These are phyloP conservation scores for Brachystomella parvula DNA, from an alignment of 1,140 invertebrate genomes.

Conservation along the genomic window DNA sequence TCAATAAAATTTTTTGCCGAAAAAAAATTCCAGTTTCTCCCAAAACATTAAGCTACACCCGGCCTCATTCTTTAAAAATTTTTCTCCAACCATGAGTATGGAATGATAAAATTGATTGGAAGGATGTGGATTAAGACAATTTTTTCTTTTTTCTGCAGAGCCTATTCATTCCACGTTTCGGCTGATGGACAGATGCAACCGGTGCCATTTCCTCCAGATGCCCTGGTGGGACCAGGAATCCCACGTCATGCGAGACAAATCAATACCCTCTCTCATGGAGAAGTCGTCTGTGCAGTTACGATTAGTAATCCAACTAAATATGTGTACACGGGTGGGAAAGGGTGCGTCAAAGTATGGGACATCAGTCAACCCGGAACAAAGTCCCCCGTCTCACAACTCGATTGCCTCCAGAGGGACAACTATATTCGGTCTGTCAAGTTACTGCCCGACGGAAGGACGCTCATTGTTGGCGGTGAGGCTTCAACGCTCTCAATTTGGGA, in stretches of 20 bases:
- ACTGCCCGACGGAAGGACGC: constrained; percentile 76
- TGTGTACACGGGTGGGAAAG: constrained; percentile 82
- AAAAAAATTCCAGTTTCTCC: no score
- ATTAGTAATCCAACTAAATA: constrained; percentile 73
- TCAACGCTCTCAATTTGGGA: constrained; percentile 86
- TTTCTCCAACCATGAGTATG: no score
- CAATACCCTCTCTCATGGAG: constrained; percentile 68
- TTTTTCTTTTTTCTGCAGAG: constrained; percentile 45
- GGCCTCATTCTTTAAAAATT: no score
- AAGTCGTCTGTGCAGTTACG: constrained; percentile 81
- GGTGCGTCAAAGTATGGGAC: constrained; percentile 81
- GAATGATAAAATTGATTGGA: no score
- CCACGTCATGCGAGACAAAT: constrained; percentile 65
- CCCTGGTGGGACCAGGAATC: constrained; percentile 55
- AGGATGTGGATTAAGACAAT: no score
- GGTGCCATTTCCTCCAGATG: constrained; percentile 68
- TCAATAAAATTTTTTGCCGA: no score
- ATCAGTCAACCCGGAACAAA: constrained; percentile 65
- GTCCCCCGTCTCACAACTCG: constrained; percentile 68
- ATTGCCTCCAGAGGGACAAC: constrained; percentile 77
- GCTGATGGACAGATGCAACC: constrained; percentile 64
- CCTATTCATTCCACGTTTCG: constrained; percentile 67
- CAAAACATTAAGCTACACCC: no score
- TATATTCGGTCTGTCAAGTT: constrained; percentile 88
- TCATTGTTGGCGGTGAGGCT: constrained; percentile 88